phyloP scores from a whole-genome alignment of 2,113 vertebrate species.

The Mustela lutreola region DNA sequence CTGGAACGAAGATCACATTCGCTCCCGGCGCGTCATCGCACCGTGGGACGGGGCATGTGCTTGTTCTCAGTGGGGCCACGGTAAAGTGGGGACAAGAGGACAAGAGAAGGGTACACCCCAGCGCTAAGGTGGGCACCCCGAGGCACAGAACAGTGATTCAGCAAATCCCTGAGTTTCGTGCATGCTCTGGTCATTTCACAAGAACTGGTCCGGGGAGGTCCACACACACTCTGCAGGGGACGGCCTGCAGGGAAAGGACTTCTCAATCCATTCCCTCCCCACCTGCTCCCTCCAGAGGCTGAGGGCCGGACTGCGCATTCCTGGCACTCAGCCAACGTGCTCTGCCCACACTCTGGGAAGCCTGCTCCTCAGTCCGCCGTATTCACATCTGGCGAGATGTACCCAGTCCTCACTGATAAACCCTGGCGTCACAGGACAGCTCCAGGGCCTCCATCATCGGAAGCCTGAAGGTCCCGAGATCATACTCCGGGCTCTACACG shows the following conservation, averaged over 20 bases:
- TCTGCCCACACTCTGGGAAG: background rate
- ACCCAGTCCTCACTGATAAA: background rate
- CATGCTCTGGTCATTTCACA: background rate
- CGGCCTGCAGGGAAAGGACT: background rate
- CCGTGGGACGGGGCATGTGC: rapidly evolving
- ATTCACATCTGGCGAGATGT: rapidly evolving
- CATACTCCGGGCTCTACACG: background rate
- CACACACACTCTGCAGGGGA: rapidly evolving
- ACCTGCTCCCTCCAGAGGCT: background rate
- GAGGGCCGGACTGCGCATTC: background rate
- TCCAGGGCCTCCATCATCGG: rapidly evolving
- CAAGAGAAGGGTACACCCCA: background rate
- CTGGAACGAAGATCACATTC: rapidly evolving
- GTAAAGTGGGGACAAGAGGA: background rate
- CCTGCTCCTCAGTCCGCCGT: rapidly evolving
- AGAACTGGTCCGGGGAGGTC: rapidly evolving
- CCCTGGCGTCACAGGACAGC: background rate
- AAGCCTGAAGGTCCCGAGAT: background rate
- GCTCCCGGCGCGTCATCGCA: rapidly evolving
- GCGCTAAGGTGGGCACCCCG: background rate
- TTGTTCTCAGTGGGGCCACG: background rate
- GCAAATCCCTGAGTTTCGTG: rapidly evolving
- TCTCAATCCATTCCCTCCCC: background rate
- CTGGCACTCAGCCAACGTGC: background rate
- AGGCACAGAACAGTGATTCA: background rate